Percentiles rank a stretch among this genome's conserved stretches.
phyloP scores from a whole-genome alignment of 2,888 invertebrate species.

The Cyclophora albipunctata region DNA sequence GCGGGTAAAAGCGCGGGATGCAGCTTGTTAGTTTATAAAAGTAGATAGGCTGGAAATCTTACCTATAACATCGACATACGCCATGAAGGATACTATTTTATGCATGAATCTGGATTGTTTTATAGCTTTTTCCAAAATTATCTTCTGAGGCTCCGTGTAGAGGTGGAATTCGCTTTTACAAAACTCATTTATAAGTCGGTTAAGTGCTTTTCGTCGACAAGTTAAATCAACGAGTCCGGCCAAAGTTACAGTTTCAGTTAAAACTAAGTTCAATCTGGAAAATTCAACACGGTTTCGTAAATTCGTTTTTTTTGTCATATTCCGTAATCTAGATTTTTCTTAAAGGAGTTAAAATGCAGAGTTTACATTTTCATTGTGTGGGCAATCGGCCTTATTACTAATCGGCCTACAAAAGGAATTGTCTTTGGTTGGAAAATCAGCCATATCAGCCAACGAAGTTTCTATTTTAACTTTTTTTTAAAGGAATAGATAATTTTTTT shows the following conservation, averaged over 20 bases:
- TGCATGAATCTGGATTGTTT: conserved; percentile 27
- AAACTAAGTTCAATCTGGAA: conserved; percentile 38
- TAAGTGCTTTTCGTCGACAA: conserved; percentile 27
- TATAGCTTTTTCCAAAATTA: conserved; percentile 27
- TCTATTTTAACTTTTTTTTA: too few relatives aligned
- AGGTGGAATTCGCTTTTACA: conserved; percentile 28
- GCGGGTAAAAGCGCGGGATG: too few relatives aligned
- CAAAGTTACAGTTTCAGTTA: conserved; percentile 37
- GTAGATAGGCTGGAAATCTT: conserved; percentile 5
- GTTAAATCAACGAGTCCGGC: conserved; percentile 36
- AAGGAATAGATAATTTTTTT: too few relatives aligned
- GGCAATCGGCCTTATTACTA: too few relatives aligned
- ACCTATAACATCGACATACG: conserved; percentile 30
- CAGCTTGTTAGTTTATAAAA: too few relatives aligned
- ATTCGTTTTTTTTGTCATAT: too few relatives aligned
- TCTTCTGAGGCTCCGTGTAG: conserved; percentile 16
- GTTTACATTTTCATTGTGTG: too few relatives aligned
- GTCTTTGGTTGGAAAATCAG: too few relatives aligned
- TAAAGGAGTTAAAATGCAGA: too few relatives aligned
- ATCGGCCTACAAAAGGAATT: too few relatives aligned
- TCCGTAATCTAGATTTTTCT: too few relatives aligned
- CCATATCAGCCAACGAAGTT: too few relatives aligned
- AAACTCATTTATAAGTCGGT: conserved; percentile 29
- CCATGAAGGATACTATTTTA: conserved; percentile 15
- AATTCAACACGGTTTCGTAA: background rate